Evolutionary conservation across 2,888 invertebrate genomes (phyloP).

Genomic region (Tryphoninae sp.): DNA sequence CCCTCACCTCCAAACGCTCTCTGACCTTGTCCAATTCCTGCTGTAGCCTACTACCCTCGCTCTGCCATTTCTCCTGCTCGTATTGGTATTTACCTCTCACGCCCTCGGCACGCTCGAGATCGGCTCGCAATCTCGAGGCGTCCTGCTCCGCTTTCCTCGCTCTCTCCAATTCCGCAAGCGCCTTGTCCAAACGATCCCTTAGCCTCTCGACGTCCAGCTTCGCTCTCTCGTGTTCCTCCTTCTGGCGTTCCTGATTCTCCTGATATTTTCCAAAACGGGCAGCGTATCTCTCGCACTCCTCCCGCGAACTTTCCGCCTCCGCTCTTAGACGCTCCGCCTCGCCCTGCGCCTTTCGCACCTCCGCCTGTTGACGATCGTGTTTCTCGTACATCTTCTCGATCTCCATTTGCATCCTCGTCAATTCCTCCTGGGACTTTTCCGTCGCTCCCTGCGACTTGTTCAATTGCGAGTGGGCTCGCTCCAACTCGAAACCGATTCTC

Average conservation of each 20-base stretch:
- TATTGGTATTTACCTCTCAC: constrained; percentile 91
- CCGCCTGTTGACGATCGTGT: constrained; percentile 92
- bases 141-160: constrained; percentile 88
- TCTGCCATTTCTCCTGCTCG: constrained; percentile 86
- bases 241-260: constrained; percentile 85
- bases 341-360: constrained; percentile 90
- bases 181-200: constrained; percentile 90
- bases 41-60: constrained; percentile 83
- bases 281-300: constrained; percentile 89
- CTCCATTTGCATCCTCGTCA: constrained; percentile 92
- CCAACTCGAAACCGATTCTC: constrained; percentile 92
- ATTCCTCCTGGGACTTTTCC: constrained; percentile 95
- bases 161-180: constrained; percentile 89
- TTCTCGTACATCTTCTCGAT: constrained; percentile 95
- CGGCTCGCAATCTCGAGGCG: constrained; percentile 86
- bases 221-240: constrained; percentile 90
- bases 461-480: constrained; percentile 92
- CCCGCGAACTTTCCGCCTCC: constrained; percentile 90
- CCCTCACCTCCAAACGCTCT: constrained; percentile 89
- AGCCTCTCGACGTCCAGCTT: constrained; percentile 92
- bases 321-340: constrained; percentile 87
- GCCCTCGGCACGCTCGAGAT: constrained; percentile 89
- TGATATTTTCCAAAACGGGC: constrained; percentile 90
- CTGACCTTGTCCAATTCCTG: constrained; percentile 87
- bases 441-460: constrained; percentile 92